Base-by-base conservation (phyloP, 1,140 invertebrate species). In the Procambarus clarkii region DNA sequence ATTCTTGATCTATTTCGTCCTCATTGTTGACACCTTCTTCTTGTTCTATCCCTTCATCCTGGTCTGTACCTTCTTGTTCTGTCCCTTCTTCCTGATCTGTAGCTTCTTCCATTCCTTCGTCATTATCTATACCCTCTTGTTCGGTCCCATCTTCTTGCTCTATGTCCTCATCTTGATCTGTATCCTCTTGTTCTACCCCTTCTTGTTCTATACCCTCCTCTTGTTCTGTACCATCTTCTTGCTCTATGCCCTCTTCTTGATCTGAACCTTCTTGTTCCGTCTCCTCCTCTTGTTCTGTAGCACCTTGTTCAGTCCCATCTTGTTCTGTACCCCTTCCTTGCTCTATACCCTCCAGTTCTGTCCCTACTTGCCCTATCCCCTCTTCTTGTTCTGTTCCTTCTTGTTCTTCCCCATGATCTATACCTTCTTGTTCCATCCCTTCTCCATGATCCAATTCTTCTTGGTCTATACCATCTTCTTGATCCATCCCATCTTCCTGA, bases 381-480 rank as follows among this genome's bases (percentile, higher is more conserved):
- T 71, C 83, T 79, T 74, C 60, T 74, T 74, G 60, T 15, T 91
- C 34, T 69, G 24, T n/a, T 71, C 58, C 86, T 54, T 92, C 78
- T 45, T 85, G 82, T 46, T 85, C 82, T 3, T 46, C 8, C 46
- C 11, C 48, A n/a, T 78, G 46, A 7, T 24, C 60, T 54, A 54
- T 13, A 54, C 50, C 8, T 9, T 54, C 50, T 44, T 87, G 85
- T 21, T 79, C 60, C 13, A 54, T 76, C n/a, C 45, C 76, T 45
- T 89, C 87, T 69, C 80, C 44, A 21, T 90, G 60, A 3, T 81
- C 83, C 18, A 46, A 45, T 3, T 48, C 74, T 81, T 89, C 64
- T 46, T 85, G 74, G 0, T 82, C 84, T 21, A 48, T 81, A 18
- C 48, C 83, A 48, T 85, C 89, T 50, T 64, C 88, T 58, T 60